Evolutionary conservation across 2,797 vertebrate genomes (phyloP), one percentile per base, ranked within the genome.

Genomic region (Sebastes nivosus): DNA sequence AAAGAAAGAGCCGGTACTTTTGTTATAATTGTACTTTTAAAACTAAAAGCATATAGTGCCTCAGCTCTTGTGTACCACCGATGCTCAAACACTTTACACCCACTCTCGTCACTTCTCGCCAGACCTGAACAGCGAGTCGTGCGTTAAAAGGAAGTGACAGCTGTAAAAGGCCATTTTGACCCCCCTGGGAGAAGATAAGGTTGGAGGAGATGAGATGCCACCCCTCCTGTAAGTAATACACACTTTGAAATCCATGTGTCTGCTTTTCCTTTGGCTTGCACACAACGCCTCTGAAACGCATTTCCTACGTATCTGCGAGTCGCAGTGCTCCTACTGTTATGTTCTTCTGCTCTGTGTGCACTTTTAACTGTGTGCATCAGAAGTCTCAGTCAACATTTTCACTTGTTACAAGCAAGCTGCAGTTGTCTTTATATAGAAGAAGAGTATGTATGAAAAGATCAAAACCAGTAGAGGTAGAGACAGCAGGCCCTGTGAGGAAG

Each of bases 141-240:
- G 68, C 10, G 54, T 58, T 87, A 77, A 88, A 69, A 77, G 77
- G 74, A 91, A 81, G 79, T 72, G 89, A 89, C 89, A 77, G 78
- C 61, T 32, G 76, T 75, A 83, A 88, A 88, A 90, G 82, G 83
- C 80, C 85, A 85, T 72, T 87, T 80, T 80, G 42, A 87, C 74
- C 30, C 79, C 86, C 80, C n/a, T 10, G 20, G 71, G 81, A 75
- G 70, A 70, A 71, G 64, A 81, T 59, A 63, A 66, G 50, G 57
- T 69, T 63, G 78, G 74, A 72, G 71, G 38, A 60, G 68, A 80
- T 55, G 38, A 85, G 71, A 87, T n/a, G 32, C 32, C 27, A 46
- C 12, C 32, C 14, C 57, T 77, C 36, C 24, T 75, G 54, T 32
- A 66, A 66, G 36, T 55, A 57, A 81, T 61, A 73, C 71, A 72